Base-by-base conservation (phyloP, 2,113 vertebrate genomes). In the Cacatua alba region DNA sequence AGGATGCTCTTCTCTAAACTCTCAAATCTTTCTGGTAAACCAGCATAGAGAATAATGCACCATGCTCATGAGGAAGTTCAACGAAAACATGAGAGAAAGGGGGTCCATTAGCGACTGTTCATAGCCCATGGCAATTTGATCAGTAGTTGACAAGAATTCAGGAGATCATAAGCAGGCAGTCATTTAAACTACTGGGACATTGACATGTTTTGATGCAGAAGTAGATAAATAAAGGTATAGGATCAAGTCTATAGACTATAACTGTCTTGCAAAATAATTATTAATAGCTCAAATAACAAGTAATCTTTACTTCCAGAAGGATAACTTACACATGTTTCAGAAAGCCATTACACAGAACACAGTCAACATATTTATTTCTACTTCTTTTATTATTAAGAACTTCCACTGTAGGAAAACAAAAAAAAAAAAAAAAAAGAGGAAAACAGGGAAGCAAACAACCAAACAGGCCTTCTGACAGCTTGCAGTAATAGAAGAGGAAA, bases 371-470 rank as follows among this genome's bases (percentile, higher is more conserved):
- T 80, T 95, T 94, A 95, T 48, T 95, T 89, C 26, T 76, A 83
- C n/a, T 74, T 96, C 35, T 53, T 96, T 94, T 92, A 83, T 25
- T 95, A 86, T 83, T 94, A 94, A 85, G 64, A 95, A 51, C 44
- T 88, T 77, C 41, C 21, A 35, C 63, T 86, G 55, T 24, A 89
- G 19, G 53, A 87, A 88, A 91, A 81, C 29, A 57, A 57, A n/a
- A 51, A 13, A 21, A 57, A 57, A 75, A 25, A 78, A 46, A 33
- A 82, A 89, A 96, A 95, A 48, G 12, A 60, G n/a, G 39, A 82
- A 68, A 92, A 76, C 4, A 64, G n/a, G 20, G n/a, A 76, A 63
- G 37, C 23, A 93, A 92, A 90, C 23, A 90, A 78, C 13, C 55
- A 46, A 91, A 76, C n/a, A 82, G 85, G 44, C 72, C 41, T 83